Base-by-base conservation (phyloP, 2,113 vertebrate genomes). In the Semnornis frantzii region DNA sequence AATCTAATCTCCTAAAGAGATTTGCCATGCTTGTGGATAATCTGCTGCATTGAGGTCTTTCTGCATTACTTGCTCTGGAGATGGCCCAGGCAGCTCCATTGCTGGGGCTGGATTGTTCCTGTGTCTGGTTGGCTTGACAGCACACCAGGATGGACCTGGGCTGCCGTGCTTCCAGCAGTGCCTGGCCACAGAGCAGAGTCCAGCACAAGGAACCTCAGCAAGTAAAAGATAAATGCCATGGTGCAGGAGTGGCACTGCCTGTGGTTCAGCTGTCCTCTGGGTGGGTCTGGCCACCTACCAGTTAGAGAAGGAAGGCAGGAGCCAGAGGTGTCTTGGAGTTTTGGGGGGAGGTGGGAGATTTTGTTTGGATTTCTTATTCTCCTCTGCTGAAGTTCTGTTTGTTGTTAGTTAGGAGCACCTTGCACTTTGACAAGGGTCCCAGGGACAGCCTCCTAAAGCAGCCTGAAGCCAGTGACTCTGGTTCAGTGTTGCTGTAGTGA, bases 1-100 rank as follows among this genome's bases (percentile, higher is more conserved):
- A 82, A 68, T 30, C 52, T 68, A 87, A 91, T 91, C 91, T 89
- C 44, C 82, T 92, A 5, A 91, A 83, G 87, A 50, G 95, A 81
- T 92, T 87, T 80, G 76, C 79, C 58, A 57, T 44, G 54, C 72
- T 92, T 73, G 14, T 9, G 18, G 59, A 52, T 76, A 70, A 89
- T 69, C 81, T 58, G 58, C 77, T 54, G 88, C 82, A 59, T 42
- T 2, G 5, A 62, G 66, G 59, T 1, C 1, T 82, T 0, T 1
- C 74, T 82, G 78, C 42, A 3, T 65, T 73, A 23, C 66, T 89
- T 52, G 0, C 91, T 83, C 1, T 89, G 94, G 87, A 13, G 79
- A 75, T 89, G 91, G 92, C 92, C 71, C 76, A 59, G 15, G 72
- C 76, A 13, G 46, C 17, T 59, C 75, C 23, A 3, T 20, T 6